Evolutionary conservation across 2,113 vertebrate species (phyloP).

Genomic region (Protobothrops mucrosquamatus): DNA sequence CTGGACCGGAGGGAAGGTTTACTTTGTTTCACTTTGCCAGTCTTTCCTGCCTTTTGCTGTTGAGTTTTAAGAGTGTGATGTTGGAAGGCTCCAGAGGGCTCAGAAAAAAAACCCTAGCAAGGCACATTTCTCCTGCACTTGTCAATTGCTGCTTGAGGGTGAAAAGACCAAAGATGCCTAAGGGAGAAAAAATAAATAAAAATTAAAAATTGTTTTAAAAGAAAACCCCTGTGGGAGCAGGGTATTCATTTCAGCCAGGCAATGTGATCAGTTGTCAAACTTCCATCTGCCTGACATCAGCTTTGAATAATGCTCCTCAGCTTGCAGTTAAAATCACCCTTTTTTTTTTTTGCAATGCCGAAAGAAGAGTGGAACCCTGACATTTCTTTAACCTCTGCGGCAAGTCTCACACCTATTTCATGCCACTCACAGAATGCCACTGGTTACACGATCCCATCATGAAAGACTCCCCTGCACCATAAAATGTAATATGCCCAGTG

Average conservation of each 20-base stretch:
- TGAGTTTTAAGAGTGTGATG: neutral
- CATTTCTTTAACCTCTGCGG: constrained; percentile 64
- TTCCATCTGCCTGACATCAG: constrained; percentile 1
- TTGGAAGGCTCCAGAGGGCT: neutral
- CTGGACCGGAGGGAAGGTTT: neutral
- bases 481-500: constrained; percentile 62
- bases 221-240: neutral
- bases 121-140: neutral
- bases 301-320: constrained; percentile 43
- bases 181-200: neutral
- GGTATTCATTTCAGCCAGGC: constrained; percentile 1
- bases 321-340: constrained; percentile 22
- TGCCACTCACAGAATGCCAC: constrained; percentile 46
- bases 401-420: constrained; percentile 51
- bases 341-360: constrained; percentile 37
- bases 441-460: constrained; percentile 53
- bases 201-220: neutral
- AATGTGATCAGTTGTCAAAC: constrained; percentile 3
- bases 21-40: neutral
- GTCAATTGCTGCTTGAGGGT: neutral
- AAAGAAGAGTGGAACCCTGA: constrained; percentile 38
- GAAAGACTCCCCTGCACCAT: constrained; percentile 51
- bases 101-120: neutral
- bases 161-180: neutral
- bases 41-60: neutral